Evolutionary conservation across 2,113 vertebrate species (phyloP), one percentile per base, ranked within the genome.

Genomic region (Apteryx owenii): DNA sequence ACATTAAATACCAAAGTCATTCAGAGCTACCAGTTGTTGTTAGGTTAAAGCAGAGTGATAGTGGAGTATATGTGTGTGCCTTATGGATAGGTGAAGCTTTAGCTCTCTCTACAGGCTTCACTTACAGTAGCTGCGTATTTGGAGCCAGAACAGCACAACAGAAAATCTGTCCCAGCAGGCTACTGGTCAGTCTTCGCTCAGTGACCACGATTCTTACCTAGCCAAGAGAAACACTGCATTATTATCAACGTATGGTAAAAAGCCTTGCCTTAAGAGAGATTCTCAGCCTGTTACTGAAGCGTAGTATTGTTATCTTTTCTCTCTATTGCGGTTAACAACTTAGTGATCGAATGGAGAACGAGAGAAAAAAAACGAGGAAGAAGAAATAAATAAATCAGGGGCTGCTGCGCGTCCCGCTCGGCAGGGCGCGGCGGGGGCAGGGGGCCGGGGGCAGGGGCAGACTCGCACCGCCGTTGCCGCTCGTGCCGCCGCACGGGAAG

Each of bases 81-180:
- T 69, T 76, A n/a, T 4, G 12, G 95, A 77, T 61, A 94, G 85
- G 87, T 61, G 61, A 97, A 83, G 88, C 90, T 88, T 96, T 71
- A 94, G 97, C 96, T 97, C 97, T 97, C 93, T 93, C 97, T 86
- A 80, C 96, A 93, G 97, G 97, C 95, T 81, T 86, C 23, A 2
- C 6, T 58, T 58, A 86, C 94, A 91, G 87, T 7, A 70, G 86
- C 95, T 85, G 70, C 23, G 65, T 82, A 56, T 78, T 16, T 64
- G 7, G 85, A 89, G 91, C 90, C 70, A 42, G 76, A 64, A 8
- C 7, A 4, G 84, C 87, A 73, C 21, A 81, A 86, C 6, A 44
- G 68, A 90, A 91, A 96, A 86, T 69, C 73, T 38, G 73, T 70
- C 77, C 79, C 40, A 18, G 56, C 40, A 5, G 10, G 53, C 83